Evolutionary conservation across 2,888 invertebrate species (phyloP).

Genomic region (Ectemnius lituratus): DNA sequence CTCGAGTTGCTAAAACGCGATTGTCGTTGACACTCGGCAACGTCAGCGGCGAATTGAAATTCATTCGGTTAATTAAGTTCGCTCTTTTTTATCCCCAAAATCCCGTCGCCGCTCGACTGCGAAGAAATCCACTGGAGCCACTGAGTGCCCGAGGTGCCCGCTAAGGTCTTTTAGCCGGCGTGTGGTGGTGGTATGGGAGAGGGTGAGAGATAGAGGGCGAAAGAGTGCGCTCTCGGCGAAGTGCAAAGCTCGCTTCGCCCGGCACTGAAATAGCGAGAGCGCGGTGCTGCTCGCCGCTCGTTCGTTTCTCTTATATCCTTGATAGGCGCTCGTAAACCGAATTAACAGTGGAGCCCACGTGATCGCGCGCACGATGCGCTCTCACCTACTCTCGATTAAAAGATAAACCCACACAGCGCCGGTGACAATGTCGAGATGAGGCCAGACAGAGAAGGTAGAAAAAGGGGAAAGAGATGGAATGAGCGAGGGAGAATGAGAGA

Average conservation of each 20-base stretch:
- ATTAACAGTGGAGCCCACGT: conserved; percentile 63
- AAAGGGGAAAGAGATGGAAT: background rate
- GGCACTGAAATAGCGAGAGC: conserved; percentile 42
- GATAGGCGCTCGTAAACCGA: conserved; percentile 69
- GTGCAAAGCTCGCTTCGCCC: conserved; percentile 15
- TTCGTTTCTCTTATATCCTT: conserved; percentile 63
- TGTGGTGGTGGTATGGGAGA: background rate
- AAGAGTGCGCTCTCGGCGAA: background rate
- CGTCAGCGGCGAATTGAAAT: background rate
- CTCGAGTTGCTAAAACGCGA: background rate
- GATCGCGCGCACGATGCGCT: conserved; percentile 32
- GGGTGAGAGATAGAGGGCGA: background rate
- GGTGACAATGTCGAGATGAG: conserved; percentile 2
- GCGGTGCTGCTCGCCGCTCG: conserved; percentile 32
- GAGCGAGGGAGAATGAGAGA: background rate
- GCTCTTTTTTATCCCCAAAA: background rate
- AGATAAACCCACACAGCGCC: conserved; percentile 26
- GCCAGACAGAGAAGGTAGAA: background rate
- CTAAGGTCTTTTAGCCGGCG: background rate
- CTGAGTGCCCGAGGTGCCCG: background rate
- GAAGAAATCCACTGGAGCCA: background rate
- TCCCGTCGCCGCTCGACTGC: background rate
- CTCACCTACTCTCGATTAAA: conserved; percentile 42
- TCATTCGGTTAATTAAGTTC: conserved; percentile 1
- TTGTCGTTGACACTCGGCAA: background rate